Conservation (phyloP, 2,888 invertebrate genomes). For the Oeneis ivallda region DNA sequence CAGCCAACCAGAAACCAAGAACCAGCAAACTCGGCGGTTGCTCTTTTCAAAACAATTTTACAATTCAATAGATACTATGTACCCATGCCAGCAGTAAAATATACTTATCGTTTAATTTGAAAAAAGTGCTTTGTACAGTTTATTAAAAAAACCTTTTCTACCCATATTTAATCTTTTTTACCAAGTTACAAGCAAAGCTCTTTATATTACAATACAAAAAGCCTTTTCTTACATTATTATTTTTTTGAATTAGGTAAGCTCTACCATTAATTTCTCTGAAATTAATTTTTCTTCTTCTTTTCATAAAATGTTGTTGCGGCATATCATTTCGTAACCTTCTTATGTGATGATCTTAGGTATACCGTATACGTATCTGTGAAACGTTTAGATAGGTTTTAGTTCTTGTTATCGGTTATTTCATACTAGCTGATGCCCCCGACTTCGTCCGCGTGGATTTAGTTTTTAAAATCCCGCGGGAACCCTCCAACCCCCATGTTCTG, state of each 20-base stretch:
- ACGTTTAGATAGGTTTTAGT: constrained; percentile 3
- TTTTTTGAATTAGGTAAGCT: not conserved
- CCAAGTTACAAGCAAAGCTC: not conserved
- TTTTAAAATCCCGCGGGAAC: no score
- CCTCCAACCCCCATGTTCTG: no score
- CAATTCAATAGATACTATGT: no score
- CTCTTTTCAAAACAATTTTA: no score
- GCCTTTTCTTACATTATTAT: not conserved
- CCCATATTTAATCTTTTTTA: not conserved
- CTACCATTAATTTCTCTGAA: not conserved
- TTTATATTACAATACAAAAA: not conserved
- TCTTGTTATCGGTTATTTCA: constrained; percentile 14
- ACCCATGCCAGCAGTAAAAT: no score
- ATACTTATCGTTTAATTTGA: no score
- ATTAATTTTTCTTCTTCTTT: constrained; percentile 3
- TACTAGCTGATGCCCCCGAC: no score
- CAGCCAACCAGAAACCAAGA: no score
- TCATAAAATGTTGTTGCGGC: not conserved
- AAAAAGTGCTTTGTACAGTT: no score
- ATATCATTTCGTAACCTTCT: constrained; percentile 20
- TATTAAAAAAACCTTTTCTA: not conserved
- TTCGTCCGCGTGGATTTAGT: no score
- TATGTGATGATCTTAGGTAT: not conserved
- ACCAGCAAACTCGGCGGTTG: no score
- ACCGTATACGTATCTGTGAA: not conserved